phyloP scores from a whole-genome alignment of 2,888 invertebrate species.

The Himalopsyche japonica region DNA sequence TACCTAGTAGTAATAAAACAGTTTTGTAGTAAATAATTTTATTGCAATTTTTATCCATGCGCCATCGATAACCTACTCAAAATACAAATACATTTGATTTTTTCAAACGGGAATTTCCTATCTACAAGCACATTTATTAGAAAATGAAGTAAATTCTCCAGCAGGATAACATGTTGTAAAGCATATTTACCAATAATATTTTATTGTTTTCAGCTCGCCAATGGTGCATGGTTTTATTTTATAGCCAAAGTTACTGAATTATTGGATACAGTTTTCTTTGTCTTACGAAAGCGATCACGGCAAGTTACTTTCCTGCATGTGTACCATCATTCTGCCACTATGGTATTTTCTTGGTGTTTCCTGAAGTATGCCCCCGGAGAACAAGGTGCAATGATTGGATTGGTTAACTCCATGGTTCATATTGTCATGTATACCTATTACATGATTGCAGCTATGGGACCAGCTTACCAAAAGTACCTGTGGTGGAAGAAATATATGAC shows the following conservation, averaged over 20 bases:
- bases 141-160: too few relatives aligned
- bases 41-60: too few relatives aligned
- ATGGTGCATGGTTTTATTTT: conserved; percentile 78
- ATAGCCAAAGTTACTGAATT: conserved; percentile 80
- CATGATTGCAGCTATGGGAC: conserved; percentile 75
- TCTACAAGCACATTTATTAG: too few relatives aligned
- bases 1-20: too few relatives aligned
- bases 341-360: conserved; percentile 74
- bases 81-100: too few relatives aligned
- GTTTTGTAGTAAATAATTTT: too few relatives aligned
- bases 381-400: conserved; percentile 70
- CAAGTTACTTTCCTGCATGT: conserved; percentile 89
- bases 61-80: too few relatives aligned
- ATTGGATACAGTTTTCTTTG: conserved; percentile 84
- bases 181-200: too few relatives aligned
- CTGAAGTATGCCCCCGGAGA: conserved; percentile 76
- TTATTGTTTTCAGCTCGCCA: conserved; percentile 55
- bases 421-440: conserved; percentile 84
- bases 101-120: too few relatives aligned
- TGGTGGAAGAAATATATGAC: conserved; percentile 89
- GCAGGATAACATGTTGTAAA: too few relatives aligned
- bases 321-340: conserved; percentile 83
- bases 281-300: conserved; percentile 73
- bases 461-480: conserved; percentile 71
- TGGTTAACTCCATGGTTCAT: conserved; percentile 77